Evolutionary conservation across 2,113 vertebrate genomes (phyloP).

Genomic region (Cyphomyrus discorhynchus): DNA sequence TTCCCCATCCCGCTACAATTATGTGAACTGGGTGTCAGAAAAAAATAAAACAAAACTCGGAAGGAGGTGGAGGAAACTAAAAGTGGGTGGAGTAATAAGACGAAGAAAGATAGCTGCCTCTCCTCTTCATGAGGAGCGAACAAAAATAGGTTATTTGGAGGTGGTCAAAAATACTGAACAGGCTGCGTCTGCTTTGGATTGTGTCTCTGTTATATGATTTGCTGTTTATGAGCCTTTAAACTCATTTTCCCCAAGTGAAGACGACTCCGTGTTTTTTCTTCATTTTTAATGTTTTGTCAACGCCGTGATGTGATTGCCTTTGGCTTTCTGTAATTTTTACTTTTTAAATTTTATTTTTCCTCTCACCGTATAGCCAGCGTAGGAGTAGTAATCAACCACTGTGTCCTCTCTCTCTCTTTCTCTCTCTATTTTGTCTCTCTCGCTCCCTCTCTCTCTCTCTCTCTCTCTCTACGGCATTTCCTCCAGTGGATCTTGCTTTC

Average conservation of each 20-base stretch:
- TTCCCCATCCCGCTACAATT: not conserved
- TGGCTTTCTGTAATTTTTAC: conserved; percentile 20
- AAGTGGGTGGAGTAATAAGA: conserved; percentile 32
- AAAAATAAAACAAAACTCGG: conserved; percentile 3
- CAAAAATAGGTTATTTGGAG: conserved; percentile 19
- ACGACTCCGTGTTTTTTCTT: not conserved
- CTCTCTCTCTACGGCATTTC: conserved; percentile 8
- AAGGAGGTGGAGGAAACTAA: conserved; percentile 24
- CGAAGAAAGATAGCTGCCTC: conserved; percentile 16
- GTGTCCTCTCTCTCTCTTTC: conserved; percentile 6
- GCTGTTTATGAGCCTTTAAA: not conserved
- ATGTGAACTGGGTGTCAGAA: conserved; percentile 3
- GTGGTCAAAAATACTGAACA: not conserved
- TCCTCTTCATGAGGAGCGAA: conserved; percentile 20
- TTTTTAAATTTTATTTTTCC: not conserved
- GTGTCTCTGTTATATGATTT: not conserved
- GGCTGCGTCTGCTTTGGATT: conserved; percentile 6
- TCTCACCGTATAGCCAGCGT: conserved; percentile 9
- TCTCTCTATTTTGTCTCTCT: not conserved
- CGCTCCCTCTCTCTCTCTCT: not conserved
- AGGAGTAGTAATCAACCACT: conserved; percentile 30
- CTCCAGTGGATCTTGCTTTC: not conserved
- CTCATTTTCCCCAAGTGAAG: not conserved
- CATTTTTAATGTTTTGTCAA: not conserved
- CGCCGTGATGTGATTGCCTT: conserved; percentile 32